Base-by-base conservation (phyloP, 2,113 vertebrate genomes). In the Campylomormyrus tamandua region DNA sequence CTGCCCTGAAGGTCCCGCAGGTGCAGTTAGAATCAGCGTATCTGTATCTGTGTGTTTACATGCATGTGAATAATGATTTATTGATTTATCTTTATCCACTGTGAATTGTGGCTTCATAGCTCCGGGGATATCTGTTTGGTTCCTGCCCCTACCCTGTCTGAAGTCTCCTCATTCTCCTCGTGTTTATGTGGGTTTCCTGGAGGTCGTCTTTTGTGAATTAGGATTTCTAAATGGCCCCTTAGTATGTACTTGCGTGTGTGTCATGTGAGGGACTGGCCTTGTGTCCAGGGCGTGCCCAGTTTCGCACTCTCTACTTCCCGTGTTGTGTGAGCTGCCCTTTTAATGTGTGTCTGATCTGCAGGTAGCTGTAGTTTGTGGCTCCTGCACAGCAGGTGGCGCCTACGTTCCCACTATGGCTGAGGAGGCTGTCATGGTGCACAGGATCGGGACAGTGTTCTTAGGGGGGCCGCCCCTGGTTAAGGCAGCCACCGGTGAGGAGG, bases 321-420 rank as follows among this genome's bases (percentile, higher is more conserved):
- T 35, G 66, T 35, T 35, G 27, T n/a, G 66, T 5, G 17, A 83
- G 35, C 39, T 83, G 19, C 45, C 3, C 31, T 45, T 87, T 45
- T 8, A 31, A 11, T 19, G 46, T 35, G 84, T 89, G 89, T 13
- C 15, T 88, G 8, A 90, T 88, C 90, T 90, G 39, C 92, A 97
- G 97, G 96, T 97, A 93, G 95, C 97, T 2, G 95, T 98, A 56
- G 96, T 98, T 66, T 98, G 97, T 56, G 97, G 97, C 17, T 97
- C 97, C 10, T 98, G 96, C 46, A 96, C 96, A 0, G 97, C 97
- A 0, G 97, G 97, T 1, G 97, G 96, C 53, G 97, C 97, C 74
- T 98, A 97, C 1, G 89, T 97, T 50, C 97, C 97, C 49, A 97
- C 96, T 2, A 97, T 97, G 96, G 95, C 96, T 0, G 97, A 98